Evolutionary conservation across 2,888 invertebrate species (phyloP), one percentile per base, ranked within the genome.

Genomic region (Drosophila longiperda): DNA sequence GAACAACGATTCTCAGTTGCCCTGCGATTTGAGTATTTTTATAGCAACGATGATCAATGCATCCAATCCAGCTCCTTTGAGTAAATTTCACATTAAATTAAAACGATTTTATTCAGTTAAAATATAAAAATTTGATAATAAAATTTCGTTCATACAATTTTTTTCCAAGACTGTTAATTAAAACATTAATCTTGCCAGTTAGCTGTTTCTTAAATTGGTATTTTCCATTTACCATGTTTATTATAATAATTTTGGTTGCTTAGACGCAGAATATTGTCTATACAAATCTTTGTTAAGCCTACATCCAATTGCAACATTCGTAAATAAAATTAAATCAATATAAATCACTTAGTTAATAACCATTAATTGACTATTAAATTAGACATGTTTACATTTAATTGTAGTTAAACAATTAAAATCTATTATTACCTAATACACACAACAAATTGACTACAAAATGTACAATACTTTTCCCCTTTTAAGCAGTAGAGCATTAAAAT

Each of bases 1-100:
- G 83, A 75, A 85, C 20, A 71, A 66, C 88, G 84, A 84, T 73
- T 52, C 53, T 54, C 60, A 70, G 62, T 59, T 90, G 82, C 84
- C 83, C 90, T 84, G 74, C 81, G 72, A 87, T 89, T 81, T 70
- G 26, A 6, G 54, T 48, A 40, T 12, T 29, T 66, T 64, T 63
- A 29, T 29, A 40, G n/a, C 40, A 26, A 3, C 32, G 11, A n/a
- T 32, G 50, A 42, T 68, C 52, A 20, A 32, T 58, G 71, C 29
- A 29, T 57, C n/a, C 29, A 32, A n/a, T 5, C 15, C 45, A 15
- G 12, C 38, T 40, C 57, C 40, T 29, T 42, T 57, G 42, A 15
- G 1, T 8, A 49, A 55, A n/a, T n/a, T 55, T 49, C 17, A n/a
- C 12, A n/a, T 29, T 23, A 23, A 36, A 12, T 15, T 36, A 15